phyloP scores from a whole-genome alignment of 2,113 vertebrate genomes.

The Sapayoa aenigma region DNA sequence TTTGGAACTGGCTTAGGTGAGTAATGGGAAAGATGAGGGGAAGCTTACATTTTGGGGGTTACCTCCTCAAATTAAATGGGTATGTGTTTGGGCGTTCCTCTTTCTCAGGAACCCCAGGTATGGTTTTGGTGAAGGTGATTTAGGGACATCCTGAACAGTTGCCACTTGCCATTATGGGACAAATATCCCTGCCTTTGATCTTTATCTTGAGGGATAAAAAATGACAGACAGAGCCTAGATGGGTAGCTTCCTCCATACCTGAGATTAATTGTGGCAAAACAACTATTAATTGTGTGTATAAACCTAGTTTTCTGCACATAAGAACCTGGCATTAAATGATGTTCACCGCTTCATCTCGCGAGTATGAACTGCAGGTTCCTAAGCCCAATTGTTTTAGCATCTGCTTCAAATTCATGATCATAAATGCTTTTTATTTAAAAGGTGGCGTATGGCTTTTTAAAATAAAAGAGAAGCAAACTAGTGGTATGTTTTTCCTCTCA shows the following conservation, averaged over 20 bases:
- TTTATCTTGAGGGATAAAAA: not conserved
- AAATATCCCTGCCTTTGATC: not conserved
- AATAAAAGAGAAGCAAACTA: not conserved
- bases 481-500: not conserved
- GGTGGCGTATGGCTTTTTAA: not conserved
- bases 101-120: not conserved
- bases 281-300: not conserved
- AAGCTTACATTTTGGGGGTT: not conserved
- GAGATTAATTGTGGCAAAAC: not conserved
- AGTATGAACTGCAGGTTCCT: not conserved
- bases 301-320: not conserved
- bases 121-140: not conserved
- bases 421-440: not conserved
- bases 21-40: not conserved
- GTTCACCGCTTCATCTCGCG: not conserved
- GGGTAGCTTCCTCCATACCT: not conserved
- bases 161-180: not conserved
- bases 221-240: not conserved
- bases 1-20: not conserved
- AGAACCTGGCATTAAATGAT: not conserved
- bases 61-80: not conserved
- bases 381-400: not conserved
- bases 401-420: not conserved
- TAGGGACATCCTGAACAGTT: not conserved
- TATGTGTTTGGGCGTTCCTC: not conserved